Conservation (phyloP, 2,797 vertebrate species). For the Denticeps clupeoides region DNA sequence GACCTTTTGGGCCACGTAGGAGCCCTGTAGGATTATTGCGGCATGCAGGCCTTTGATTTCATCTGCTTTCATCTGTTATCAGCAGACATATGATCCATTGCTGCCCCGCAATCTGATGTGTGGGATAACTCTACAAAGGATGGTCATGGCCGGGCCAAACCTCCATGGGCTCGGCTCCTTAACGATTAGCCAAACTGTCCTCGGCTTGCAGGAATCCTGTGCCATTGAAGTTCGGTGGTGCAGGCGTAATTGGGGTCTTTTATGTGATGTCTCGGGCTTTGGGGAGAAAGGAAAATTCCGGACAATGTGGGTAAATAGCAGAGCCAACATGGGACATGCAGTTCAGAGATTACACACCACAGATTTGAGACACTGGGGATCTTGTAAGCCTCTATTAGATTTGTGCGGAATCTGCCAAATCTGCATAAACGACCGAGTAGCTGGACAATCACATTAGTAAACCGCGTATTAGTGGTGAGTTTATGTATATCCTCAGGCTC, state of each 20-base stretch:
- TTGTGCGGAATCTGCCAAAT: no score
- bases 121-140: conserved; percentile 6
- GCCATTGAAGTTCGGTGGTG: conserved; percentile 9
- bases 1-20: background rate
- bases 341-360: conserved; percentile 1
- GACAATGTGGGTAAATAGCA: conserved; percentile 1
- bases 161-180: no score
- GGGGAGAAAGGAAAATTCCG: conserved; percentile 12
- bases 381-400: no score
- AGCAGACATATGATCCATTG: conserved; percentile 5
- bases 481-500: no score
- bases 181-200: no score
- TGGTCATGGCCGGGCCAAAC: no score
- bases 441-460: no score
- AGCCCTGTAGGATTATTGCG: background rate
- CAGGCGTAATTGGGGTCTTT: conserved; percentile 16
- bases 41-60: background rate
- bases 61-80: conserved; percentile 14
- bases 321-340: conserved; percentile 5
- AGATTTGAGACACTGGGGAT: background rate
- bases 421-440: no score
- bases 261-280: background rate
- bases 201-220: no score
- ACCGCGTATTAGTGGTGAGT: no score
- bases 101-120: background rate